phyloP scores from a whole-genome alignment of 2,888 invertebrate species.

The Phrixothrix hirtus region DNA sequence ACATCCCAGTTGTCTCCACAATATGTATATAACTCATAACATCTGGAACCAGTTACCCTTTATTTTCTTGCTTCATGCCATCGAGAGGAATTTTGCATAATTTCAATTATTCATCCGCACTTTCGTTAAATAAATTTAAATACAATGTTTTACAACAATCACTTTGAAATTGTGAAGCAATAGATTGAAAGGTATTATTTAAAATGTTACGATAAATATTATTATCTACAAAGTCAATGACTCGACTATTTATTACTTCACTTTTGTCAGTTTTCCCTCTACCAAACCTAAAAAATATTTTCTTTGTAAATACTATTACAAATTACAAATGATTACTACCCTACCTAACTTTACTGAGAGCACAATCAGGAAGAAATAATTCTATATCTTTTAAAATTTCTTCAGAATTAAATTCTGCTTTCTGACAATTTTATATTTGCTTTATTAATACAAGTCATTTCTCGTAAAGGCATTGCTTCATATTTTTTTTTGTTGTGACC shows the following conservation, averaged over 20 bases:
- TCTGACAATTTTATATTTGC: background rate
- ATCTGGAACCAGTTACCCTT: slow-evolving; percentile 27
- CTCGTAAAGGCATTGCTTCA: background rate
- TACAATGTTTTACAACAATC: no score
- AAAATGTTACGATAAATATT: no score
- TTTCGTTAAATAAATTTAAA: background rate
- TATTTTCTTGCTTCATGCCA: slow-evolving; percentile 24
- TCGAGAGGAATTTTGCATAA: background rate
- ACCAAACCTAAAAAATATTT: no score
- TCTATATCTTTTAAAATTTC: background rate
- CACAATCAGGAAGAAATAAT: background rate
- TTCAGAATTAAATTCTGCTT: background rate
- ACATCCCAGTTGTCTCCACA: slow-evolving; percentile 19
- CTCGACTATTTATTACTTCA: no score
- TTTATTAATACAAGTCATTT: background rate
- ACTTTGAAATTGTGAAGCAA: no score
- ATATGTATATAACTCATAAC: no score
- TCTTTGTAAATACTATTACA: no score
- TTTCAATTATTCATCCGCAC: background rate
- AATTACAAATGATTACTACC: no score
- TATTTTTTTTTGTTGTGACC: background rate
- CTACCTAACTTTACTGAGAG: no score
- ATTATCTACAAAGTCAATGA: no score
- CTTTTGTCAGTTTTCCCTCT: no score
- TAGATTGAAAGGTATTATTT: no score